A percentile compares a stretch with the other conserved stretches of the same genome.
Conservation (phyloP, 1,140 invertebrate species). For the Bombus huntii region DNA sequence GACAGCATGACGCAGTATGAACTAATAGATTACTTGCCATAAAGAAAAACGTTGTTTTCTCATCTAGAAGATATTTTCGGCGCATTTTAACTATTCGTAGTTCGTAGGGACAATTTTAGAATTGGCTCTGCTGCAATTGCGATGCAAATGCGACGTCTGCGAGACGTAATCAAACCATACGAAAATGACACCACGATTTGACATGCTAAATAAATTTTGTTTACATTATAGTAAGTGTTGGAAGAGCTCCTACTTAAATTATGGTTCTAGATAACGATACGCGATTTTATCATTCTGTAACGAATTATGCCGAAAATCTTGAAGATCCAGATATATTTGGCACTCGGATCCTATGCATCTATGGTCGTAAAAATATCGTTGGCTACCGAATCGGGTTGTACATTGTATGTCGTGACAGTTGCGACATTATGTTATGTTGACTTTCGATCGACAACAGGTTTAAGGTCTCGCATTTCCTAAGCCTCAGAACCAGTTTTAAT, state of each 20-base stretch:
- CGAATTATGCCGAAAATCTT: neutral
- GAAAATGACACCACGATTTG: neutral
- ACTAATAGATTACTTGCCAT: neutral
- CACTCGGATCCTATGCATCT: neutral
- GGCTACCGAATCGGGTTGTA: neutral
- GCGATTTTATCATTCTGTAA: neutral
- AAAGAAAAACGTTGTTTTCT: neutral
- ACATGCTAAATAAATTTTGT: neutral
- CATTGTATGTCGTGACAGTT: conserved; percentile 24
- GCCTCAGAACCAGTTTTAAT: neutral
- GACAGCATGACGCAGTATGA: neutral
- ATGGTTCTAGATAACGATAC: neutral
- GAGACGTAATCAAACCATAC: neutral
- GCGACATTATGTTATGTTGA: conserved; percentile 11
- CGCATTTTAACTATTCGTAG: conserved; percentile 62
- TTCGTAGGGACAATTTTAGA: conserved; percentile 49
- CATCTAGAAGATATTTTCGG: conserved; percentile 50
- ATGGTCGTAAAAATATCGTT: conserved; percentile 53
- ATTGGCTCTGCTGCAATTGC: conserved; percentile 50
- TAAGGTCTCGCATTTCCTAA: neutral
- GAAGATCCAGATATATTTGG: neutral
- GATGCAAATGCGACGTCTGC: conserved; percentile 1
- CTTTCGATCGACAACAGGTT: neutral
- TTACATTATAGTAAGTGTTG: too few species aligned
- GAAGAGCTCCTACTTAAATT: neutral